A percentile compares a stretch with the other conserved stretches of the same genome.
These are phyloP conservation scores for Cephus sareptanus DNA, from an alignment of 2,888 invertebrate species.

Conservation along the genomic window DNA sequence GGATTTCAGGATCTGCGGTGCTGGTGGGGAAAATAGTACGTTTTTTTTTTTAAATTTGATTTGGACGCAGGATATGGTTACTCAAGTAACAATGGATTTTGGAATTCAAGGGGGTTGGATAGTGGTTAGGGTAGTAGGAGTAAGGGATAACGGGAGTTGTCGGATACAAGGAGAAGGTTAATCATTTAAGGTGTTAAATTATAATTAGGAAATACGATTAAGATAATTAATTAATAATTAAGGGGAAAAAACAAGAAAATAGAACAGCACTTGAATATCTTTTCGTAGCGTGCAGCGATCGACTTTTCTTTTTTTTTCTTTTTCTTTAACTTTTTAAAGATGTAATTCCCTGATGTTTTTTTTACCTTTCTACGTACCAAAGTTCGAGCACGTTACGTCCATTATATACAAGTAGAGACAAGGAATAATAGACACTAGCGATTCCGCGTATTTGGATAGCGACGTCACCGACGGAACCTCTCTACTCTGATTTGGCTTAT, in stretches of 20 bases:
- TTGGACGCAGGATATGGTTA: background rate
- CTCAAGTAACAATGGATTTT: background rate
- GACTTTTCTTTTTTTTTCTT: constrained; percentile 18
- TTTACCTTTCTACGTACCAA: background rate
- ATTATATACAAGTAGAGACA: too few species aligned
- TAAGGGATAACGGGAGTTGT: constrained; percentile 24
- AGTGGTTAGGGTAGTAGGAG: background rate
- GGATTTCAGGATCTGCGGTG: constrained; percentile 7
- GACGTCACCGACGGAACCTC: too few species aligned
- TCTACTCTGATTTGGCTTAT: too few species aligned
- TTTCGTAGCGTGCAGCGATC: constrained; percentile 29
- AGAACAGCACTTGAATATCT: constrained; percentile 48
- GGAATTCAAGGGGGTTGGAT: background rate
- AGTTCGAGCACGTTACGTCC: background rate
- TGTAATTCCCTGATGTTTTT: constrained; percentile 4
- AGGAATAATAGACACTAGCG: too few species aligned
- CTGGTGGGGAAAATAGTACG: background rate
- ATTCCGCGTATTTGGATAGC: too few species aligned
- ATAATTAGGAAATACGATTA: constrained; percentile 60
- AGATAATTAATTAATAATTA: constrained; percentile 59
- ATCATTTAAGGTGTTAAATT: constrained; percentile 58
- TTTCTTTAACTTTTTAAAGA: constrained; percentile 15
- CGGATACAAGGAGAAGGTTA: constrained; percentile 30
- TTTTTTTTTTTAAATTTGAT: constrained; percentile 2
- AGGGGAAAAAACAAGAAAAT: constrained; percentile 58